Evolutionary conservation across 1,140 invertebrate species (phyloP).

Genomic region (Lepeophtheirus salmonis): DNA sequence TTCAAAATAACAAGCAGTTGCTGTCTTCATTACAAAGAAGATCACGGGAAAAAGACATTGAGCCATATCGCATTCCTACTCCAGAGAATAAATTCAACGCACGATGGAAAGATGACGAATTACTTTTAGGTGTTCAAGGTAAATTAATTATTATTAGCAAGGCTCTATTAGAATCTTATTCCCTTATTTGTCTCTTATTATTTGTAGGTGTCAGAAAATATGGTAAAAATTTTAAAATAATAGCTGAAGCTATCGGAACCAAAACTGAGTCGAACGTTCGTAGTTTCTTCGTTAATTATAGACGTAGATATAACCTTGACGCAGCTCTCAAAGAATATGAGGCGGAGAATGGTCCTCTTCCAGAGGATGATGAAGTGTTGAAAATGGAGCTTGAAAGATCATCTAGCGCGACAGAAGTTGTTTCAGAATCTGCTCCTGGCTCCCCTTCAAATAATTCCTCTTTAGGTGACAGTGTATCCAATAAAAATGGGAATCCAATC

Average conservation of each 20-base stretch:
- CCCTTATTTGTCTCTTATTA: conserved; percentile 16
- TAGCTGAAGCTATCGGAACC: conserved; percentile 81
- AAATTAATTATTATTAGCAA: too few species aligned
- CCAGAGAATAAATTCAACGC: conserved; percentile 50
- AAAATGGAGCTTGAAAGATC: background rate
- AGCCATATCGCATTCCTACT: conserved; percentile 45
- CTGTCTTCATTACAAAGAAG: conserved; percentile 56
- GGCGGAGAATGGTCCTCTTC: conserved; percentile 43
- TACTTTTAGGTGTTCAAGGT: conserved; percentile 72
- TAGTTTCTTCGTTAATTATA: conserved; percentile 73
- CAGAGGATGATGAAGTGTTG: conserved; percentile 30
- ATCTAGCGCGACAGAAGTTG: too few species aligned
- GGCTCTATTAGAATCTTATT: background rate
- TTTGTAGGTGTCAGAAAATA: conserved; percentile 56
- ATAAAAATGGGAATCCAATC: background rate
- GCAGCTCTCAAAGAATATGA: conserved; percentile 71
- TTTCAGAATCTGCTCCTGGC: too few species aligned
- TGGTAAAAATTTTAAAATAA: conserved; percentile 85
- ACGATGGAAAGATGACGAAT: conserved; percentile 80
- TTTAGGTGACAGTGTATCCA: background rate
- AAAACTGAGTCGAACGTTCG: conserved; percentile 81
- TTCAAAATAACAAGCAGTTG: conserved; percentile 83
- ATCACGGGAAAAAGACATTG: conserved; percentile 43
- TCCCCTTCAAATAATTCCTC: background rate
- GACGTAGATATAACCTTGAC: conserved; percentile 73